Evolutionary conservation across 2,113 vertebrate genomes (phyloP).

Genomic region (Madoqua kirkii): DNA sequence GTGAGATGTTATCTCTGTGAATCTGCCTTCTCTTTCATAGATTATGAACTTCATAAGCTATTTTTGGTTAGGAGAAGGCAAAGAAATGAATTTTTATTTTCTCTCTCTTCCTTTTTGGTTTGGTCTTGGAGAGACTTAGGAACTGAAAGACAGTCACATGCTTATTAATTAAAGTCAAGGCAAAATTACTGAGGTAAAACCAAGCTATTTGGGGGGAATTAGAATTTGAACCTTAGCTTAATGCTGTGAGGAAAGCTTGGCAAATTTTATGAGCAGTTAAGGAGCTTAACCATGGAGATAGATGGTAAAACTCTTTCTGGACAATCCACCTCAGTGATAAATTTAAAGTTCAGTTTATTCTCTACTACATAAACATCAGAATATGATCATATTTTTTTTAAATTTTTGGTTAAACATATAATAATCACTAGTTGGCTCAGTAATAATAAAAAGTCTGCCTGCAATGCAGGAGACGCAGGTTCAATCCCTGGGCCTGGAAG

Average conservation of each 20-base stretch:
- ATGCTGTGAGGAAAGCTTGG: background rate
- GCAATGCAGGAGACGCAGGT: background rate
- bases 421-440: background rate
- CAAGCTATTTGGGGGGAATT: background rate
- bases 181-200: background rate
- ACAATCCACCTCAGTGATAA: background rate
- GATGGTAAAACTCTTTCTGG: background rate
- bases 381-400: background rate
- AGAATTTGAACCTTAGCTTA: background rate
- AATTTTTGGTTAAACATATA: background rate
- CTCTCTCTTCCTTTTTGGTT: background rate
- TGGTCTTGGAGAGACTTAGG: background rate
- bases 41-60: background rate
- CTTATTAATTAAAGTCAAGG: background rate
- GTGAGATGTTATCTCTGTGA: too few relatives aligned
- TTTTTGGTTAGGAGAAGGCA: background rate
- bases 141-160: background rate
- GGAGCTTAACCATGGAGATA: rapidly evolving
- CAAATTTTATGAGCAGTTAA: background rate
- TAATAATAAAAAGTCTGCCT: background rate
- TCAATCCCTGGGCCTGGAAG: background rate
- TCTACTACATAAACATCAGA: background rate
- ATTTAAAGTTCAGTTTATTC: background rate
- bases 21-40: background rate
- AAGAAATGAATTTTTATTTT: background rate